phyloP scores from a whole-genome alignment of 2,113 vertebrate genomes.

The Labrus mixtus region DNA sequence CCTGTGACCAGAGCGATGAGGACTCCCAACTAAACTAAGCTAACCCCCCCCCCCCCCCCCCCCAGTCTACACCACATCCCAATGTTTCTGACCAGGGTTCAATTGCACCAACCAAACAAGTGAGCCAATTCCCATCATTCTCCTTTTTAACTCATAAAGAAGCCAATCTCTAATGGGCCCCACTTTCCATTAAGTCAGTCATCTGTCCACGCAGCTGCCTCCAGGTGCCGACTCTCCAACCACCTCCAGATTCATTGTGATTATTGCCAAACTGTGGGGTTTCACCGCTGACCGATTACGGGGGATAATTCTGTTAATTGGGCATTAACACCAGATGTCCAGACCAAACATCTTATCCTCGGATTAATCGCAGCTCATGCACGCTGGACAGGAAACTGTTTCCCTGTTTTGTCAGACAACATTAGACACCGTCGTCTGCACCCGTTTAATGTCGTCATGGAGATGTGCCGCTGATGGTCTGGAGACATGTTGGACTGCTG shows the following conservation, averaged over 20 bases:
- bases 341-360: neutral
- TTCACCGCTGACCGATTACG: slow-evolving; percentile 15
- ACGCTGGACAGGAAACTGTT: neutral
- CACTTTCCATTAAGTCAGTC: slow-evolving; percentile 25
- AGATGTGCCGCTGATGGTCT: neutral
- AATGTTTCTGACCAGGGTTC: too few relatives aligned
- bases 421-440: neutral
- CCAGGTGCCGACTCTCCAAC: slow-evolving; percentile 22
- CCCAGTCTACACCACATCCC: too few relatives aligned
- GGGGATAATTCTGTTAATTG: slow-evolving; percentile 27
- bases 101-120: neutral
- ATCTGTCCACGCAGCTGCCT: slow-evolving; percentile 38
- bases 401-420: neutral
- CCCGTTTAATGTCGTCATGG: neutral
- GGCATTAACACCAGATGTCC: slow-evolving; percentile 45
- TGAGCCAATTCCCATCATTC: neutral
- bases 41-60: too few relatives aligned
- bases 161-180: slow-evolving; percentile 9
- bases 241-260: slow-evolving; percentile 13
- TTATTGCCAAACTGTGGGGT: slow-evolving; percentile 21
- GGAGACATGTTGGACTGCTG: neutral
- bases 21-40: too few relatives aligned
- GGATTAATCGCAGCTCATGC: neutral
- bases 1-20: too few relatives aligned
- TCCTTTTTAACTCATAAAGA: neutral